These are phyloP conservation scores for Melanotaenia nigrans DNA, from an alignment of 2,797 vertebrate species.

Conservation along the genomic window DNA sequence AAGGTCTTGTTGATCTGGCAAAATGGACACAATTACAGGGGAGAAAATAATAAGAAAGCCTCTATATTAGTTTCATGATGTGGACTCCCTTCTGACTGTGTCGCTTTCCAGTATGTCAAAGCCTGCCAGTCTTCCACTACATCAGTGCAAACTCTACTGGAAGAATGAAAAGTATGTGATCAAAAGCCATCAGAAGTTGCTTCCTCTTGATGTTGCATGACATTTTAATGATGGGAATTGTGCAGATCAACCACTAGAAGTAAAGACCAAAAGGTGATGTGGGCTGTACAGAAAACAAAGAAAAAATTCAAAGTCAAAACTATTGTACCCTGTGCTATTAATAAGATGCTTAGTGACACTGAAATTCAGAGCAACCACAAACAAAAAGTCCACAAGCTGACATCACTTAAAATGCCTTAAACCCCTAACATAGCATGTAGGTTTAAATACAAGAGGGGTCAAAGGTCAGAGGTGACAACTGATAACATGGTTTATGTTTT, in stretches of 20 bases:
- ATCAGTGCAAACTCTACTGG: slow-evolving; percentile 23
- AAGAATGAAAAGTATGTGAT: slow-evolving; percentile 23
- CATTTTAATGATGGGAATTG: slow-evolving; percentile 20
- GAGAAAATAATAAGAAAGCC: slow-evolving; percentile 6
- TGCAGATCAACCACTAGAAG: background rate
- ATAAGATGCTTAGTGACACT: slow-evolving; percentile 6
- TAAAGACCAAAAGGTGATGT: background rate
- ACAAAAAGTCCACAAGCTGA: slow-evolving; percentile 15
- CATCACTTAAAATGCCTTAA: slow-evolving; percentile 9
- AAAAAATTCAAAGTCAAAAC: background rate
- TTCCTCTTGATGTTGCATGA: background rate
- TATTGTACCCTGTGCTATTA: too few species aligned
- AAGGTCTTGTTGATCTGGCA: slow-evolving; percentile 10
- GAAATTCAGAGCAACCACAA: background rate
- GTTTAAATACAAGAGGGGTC: slow-evolving; percentile 2
- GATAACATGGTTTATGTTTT: slow-evolving; percentile 19
- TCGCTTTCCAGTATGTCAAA: slow-evolving; percentile 16
- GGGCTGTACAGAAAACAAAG: background rate
- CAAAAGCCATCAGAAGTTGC: slow-evolving; percentile 10
- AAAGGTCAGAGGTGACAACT: slow-evolving; percentile 26
- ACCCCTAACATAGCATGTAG: slow-evolving; percentile 3
- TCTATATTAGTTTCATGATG: background rate
- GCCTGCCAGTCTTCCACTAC: slow-evolving; percentile 36
- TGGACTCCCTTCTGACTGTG: slow-evolving; percentile 12
- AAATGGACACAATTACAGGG: slow-evolving; percentile 22